Base-by-base conservation (phyloP, 2,797 vertebrate genomes). In the Paguma larvata region DNA sequence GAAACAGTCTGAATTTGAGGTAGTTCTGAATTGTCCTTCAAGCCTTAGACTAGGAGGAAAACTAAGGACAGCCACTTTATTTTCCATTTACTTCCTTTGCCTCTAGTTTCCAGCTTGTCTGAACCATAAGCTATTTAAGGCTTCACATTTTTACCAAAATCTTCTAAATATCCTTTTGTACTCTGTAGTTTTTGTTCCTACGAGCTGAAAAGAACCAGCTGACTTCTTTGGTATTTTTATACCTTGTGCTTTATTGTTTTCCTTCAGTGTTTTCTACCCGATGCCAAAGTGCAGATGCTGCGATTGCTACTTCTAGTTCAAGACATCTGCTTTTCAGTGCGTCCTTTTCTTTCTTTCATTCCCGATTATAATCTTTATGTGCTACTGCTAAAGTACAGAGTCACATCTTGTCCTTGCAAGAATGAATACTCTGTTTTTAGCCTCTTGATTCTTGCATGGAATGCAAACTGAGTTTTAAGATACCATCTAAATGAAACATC, bases 201-300 rank as follows among this genome's bases (percentile, higher is more conserved):
- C 30, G 79, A 72, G 48, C 59, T 97, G 86, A 97, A 95, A 94
- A 75, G 85, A 96, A 23, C 38, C 96, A 98, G 93, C 91, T 95
- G 97, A 97, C 70, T 97, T 82, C 53, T 86, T 44, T 90, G 97
- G 84, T 97, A 95, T 97, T 98, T 97, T 98, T 97, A 94, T 95
- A 83, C 67, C 32, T 87, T 88, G 72, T 56, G 21, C 95, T 95
- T 97, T 94, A 87, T 97, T 96, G 89, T 97, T 97, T 97, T 84
- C 46, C 41, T 93, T 46, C 79, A 44, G 34, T 91, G 92, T 96
- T 97, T 96, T 89, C 89, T 34, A 85, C 23, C n/a, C 10, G 0
- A 21, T 0, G 6, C 51, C 80, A 67, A 87, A 93, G 48, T 91
- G 75, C 92, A 92, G 97, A 97, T 96, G 97, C 92, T 91, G 80